Conservation (phyloP, 2,113 vertebrate genomes). For the Opisthocomus hoazin region DNA sequence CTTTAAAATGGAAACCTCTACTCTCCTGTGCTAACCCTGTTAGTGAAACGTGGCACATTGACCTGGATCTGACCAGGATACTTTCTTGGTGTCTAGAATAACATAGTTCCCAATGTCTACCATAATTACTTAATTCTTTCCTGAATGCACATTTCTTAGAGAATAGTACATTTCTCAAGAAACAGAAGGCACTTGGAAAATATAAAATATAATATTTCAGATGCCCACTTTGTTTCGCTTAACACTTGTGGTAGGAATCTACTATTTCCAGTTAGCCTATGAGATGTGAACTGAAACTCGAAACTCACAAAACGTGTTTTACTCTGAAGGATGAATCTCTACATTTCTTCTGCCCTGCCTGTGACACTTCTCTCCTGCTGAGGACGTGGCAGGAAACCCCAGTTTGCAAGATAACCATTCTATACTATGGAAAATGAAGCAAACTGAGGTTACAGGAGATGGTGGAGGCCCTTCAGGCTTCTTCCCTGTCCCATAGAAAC, state of each 20-base stretch:
- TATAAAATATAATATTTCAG: neutral
- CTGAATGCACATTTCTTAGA: neutral
- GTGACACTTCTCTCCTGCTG: neutral
- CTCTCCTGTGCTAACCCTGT: neutral
- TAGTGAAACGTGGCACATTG: accelerated
- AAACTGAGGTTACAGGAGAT: neutral
- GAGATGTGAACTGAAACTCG: neutral
- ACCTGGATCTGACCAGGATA: neutral
- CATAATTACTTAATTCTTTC: neutral
- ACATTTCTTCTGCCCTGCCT: neutral
- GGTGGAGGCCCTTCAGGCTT: neutral
- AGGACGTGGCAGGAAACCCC: neutral
- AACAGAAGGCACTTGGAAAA: neutral
- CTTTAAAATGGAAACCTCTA: neutral
- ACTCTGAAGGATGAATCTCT: neutral
- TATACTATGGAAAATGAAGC: neutral
- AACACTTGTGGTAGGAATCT: neutral
- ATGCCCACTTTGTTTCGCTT: neutral
- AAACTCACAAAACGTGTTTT: neutral
- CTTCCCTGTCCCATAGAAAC: neutral
- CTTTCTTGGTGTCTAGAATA: neutral
- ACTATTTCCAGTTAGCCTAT: neutral
- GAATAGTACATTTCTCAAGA: neutral
- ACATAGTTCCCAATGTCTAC: neutral
- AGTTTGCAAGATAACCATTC: neutral